Base-by-base conservation (phyloP, 2,888 invertebrate species). In the Synergus umbraculus region DNA sequence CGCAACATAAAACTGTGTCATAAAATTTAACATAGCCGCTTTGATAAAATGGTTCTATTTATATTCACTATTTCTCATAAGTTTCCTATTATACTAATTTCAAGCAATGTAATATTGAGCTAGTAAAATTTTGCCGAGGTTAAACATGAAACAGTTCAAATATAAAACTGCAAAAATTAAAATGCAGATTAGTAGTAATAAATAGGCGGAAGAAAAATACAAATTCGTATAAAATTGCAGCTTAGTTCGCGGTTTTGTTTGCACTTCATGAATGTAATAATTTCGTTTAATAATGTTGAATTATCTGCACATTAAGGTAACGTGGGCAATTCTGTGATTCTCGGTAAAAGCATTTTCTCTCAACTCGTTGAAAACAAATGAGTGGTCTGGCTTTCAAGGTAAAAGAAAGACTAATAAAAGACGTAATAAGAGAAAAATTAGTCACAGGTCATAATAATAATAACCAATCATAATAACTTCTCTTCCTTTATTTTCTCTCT, bases 401-500 rank as follows among this genome's bases (percentile, higher is more conserved):
- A 18, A 60, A 22, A 60, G 37, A 29, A 63, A 63, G 13, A 29
- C 22, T 5, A 63, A 63, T 63, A 12, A 63, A 63, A 63, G 4
- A 29, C 4, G 60, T 13, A 63, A 63, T 63, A 29, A 29, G 22
- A 63, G 22, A 29, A 63, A 22, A 63, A 63, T 63, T 63, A 63
- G 60, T 63, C 4, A 63, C 60, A 63, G 18, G 22, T 63, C 60
- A 29, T 63, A 63, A 63, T 63, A 63, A 63, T 63, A 22, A 63
- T 63, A 29, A 29, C 12, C 60, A 63, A 29, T 63, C 60, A 63
- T 63, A 63, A 63, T 63, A 63, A 63, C 60, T 63, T 63, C 60
- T 63, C 60, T 5, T 13, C 12, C 22, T 22, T 54, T 54, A n/a
- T 54, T 54, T 54, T 54, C 54, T 54, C 54, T 54, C 15, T 63